A percentile compares a stretch with the other conserved stretches of the same genome.
Conservation (phyloP, 2,797 vertebrate species). For the Sebastes umbrosus region DNA sequence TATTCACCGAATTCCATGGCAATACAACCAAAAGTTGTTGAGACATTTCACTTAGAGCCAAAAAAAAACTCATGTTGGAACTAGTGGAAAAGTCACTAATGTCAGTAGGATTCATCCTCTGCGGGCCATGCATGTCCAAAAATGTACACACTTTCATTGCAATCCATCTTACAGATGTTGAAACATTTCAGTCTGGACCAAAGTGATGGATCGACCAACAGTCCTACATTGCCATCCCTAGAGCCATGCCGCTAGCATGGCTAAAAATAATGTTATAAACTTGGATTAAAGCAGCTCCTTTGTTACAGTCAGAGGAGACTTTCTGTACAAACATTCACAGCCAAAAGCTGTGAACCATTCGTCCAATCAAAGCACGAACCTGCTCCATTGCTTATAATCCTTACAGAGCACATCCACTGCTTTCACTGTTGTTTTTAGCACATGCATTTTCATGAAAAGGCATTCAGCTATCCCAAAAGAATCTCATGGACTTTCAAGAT, state of each 20-base stretch:
- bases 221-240: neutral
- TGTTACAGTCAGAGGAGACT: neutral
- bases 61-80: neutral
- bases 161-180: neutral
- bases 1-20: neutral
- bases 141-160: neutral
- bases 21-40: neutral
- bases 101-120: neutral
- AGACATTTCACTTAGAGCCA: neutral
- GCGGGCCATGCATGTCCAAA: neutral
- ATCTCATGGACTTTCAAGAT: constrained; percentile 62
- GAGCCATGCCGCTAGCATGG: neutral
- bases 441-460: constrained; percentile 43
- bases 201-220: neutral
- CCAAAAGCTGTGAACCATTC: neutral
- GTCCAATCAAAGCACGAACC: constrained; percentile 4
- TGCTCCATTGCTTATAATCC: neutral
- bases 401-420: neutral
- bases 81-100: no score
- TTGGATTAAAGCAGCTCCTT: constrained; percentile 7
- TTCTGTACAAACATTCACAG: neutral
- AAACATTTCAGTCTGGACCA: neutral
- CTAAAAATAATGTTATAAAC: neutral
- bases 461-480: constrained; percentile 44
- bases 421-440: constrained; percentile 32